A percentile compares a stretch with the other conserved stretches of the same genome.
phyloP scores from a whole-genome alignment of 2,113 vertebrate species.

The Emberiza fucata region DNA sequence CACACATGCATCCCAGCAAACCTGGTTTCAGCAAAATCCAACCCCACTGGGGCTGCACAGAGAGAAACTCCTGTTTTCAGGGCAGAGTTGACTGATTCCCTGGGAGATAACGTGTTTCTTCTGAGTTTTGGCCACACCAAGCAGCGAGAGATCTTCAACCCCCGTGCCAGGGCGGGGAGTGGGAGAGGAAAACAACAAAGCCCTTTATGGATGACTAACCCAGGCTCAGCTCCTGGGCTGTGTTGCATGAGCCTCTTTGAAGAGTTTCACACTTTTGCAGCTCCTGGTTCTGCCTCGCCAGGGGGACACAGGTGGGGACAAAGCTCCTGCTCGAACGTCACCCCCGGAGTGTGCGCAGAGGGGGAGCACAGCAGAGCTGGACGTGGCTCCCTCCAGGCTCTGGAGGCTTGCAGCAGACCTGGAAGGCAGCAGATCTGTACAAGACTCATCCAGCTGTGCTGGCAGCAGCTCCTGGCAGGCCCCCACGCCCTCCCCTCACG shows the following conservation, averaged over 20 bases:
- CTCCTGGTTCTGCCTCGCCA: background rate
- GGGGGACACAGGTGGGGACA: background rate
- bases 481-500: background rate
- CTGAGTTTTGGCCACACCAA: background rate
- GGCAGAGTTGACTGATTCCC: background rate
- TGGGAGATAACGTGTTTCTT: background rate
- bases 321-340: background rate
- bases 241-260: background rate
- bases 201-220: constrained; percentile 52
- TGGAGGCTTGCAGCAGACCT: background rate
- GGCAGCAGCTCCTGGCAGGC: background rate
- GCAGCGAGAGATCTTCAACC: background rate
- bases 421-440: background rate
- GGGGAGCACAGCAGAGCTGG: fast-evolving
- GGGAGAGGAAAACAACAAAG: constrained; percentile 10
- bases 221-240: background rate
- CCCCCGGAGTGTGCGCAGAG: fast-evolving
- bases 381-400: fast-evolving
- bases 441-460: background rate
- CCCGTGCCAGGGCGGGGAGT: background rate
- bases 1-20: background rate
- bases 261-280: background rate
- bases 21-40: background rate
- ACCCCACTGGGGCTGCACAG: background rate
- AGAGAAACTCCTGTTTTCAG: background rate